phyloP scores from a whole-genome alignment of 2,113 vertebrate genomes.

The Chamaetylas fuelleborni region DNA sequence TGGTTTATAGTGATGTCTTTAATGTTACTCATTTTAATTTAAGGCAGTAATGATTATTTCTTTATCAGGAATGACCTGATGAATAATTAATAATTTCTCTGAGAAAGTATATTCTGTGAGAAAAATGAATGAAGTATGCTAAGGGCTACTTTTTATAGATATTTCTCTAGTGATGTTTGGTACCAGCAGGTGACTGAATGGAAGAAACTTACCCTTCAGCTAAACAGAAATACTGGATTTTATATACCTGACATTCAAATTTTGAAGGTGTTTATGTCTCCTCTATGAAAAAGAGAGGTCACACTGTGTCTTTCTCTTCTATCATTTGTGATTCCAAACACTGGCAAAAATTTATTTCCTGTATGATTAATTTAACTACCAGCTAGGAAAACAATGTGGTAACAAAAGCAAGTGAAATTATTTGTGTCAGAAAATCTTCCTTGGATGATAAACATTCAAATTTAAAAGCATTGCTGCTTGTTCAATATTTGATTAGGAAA shows the following conservation, averaged over 20 bases:
- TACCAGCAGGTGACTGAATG: not conserved
- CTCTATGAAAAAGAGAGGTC: not conserved
- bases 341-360: not conserved
- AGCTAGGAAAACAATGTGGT: not conserved
- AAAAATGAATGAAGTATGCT: not conserved
- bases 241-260: not conserved
- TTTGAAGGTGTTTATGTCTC: not conserved
- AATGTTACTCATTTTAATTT: not conserved
- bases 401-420: not conserved
- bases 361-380: not conserved
- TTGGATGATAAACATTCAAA: not conserved
- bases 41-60: not conserved
- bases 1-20: not conserved
- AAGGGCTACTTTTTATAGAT: not conserved
- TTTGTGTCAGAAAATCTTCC: not conserved
- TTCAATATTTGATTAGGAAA: not conserved
- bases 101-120: not conserved
- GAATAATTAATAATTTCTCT: not conserved
- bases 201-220: not conserved
- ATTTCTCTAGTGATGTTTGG: not conserved
- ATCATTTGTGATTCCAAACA: not conserved
- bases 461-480: not conserved
- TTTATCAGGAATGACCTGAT: not conserved
- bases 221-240: not conserved
- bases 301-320: not conserved